A percentile compares a stretch with the other conserved stretches of the same genome.
Evolutionary conservation across 2,113 vertebrate genomes (phyloP).

Genomic region (Benitochromis conjunctus): DNA sequence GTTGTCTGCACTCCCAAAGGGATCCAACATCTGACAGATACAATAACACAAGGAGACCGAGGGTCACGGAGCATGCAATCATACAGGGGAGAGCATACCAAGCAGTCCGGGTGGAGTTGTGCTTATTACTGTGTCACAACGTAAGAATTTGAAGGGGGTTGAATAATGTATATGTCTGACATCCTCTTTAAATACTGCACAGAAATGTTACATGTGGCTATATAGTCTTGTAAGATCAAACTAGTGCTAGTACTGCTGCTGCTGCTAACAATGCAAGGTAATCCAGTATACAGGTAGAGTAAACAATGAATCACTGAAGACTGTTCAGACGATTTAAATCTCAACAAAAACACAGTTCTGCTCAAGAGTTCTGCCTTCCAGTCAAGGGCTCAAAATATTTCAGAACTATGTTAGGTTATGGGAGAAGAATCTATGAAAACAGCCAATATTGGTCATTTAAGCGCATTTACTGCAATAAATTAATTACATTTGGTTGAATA

Average conservation of each 20-base stretch:
- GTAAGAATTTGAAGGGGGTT: neutral
- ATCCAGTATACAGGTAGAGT: neutral
- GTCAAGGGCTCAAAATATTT: neutral
- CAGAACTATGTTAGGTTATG: neutral
- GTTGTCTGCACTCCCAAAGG: conserved; percentile 83
- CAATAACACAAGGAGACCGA: conserved; percentile 13
- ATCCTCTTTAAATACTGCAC: neutral
- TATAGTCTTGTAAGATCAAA: neutral
- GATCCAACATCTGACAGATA: conserved; percentile 79
- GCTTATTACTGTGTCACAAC: neutral
- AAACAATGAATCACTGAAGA: neutral
- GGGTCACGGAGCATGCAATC: conserved; percentile 13
- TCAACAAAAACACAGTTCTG: neutral
- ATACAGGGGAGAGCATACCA: neutral
- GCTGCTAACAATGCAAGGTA: neutral
- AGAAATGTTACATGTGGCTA: neutral
- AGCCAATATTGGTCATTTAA: no score
- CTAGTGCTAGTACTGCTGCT: neutral
- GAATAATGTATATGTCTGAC: neutral
- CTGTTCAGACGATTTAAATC: neutral
- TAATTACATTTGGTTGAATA: neutral
- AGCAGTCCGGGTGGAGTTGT: neutral
- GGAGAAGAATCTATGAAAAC: neutral
- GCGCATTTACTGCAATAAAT: neutral
- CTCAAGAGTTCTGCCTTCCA: neutral